These are phyloP conservation scores for Asarcornis scutulata DNA, from an alignment of 2,113 vertebrate species.

Conservation along the genomic window DNA sequence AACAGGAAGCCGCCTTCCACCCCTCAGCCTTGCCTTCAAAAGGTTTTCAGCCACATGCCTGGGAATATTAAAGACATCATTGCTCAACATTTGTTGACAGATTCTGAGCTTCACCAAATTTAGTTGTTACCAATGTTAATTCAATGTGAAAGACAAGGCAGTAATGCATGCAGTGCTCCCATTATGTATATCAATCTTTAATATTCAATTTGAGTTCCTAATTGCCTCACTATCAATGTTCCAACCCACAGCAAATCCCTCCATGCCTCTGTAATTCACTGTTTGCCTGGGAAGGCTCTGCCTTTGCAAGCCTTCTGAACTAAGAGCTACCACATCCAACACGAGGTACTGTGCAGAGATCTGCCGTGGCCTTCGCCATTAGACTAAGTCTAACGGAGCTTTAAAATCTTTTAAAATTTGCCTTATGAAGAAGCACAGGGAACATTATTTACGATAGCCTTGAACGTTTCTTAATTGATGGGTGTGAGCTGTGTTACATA, in stretches of 20 bases:
- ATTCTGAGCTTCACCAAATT: constrained; percentile 74
- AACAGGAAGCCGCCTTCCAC: constrained; percentile 79
- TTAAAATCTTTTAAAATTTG: background rate
- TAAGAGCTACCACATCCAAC: background rate
- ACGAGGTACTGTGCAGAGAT: background rate
- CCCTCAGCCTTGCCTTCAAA: constrained; percentile 83
- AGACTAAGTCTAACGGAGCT: background rate
- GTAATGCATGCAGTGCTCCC: constrained; percentile 71
- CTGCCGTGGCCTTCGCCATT: background rate
- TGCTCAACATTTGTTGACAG: constrained; percentile 80
- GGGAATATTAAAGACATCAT: constrained; percentile 82
- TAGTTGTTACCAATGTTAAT: constrained; percentile 69
- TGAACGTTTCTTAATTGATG: background rate
- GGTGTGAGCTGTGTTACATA: background rate
- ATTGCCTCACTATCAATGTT: constrained; percentile 59
- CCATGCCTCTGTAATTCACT: constrained; percentile 46
- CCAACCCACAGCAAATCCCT: constrained; percentile 66
- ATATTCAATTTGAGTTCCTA: constrained; percentile 73
- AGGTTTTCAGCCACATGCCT: constrained; percentile 81
- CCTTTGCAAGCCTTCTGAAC: constrained; percentile 25
- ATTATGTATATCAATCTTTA: constrained; percentile 58
- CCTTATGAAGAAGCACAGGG: background rate
- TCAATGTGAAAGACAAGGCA: constrained; percentile 70
- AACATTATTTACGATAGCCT: background rate
- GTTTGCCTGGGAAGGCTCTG: background rate